Evolutionary conservation across 92 coral and sea anemone genomes (phyloP).

Genomic region (Heteractis magnifica): DNA sequence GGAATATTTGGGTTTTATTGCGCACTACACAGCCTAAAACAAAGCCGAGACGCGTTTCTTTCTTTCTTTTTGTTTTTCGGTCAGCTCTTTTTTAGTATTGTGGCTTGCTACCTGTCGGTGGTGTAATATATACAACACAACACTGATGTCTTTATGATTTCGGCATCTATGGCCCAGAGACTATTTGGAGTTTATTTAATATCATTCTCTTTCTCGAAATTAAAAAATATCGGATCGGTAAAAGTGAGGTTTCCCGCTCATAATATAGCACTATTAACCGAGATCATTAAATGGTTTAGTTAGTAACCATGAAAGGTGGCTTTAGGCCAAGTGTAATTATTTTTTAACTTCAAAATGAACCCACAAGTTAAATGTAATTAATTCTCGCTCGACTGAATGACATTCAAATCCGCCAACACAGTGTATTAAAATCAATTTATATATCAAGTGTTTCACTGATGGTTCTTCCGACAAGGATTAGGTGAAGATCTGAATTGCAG

Average conservation of each 20-base stretch:
- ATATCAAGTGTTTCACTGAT: neutral
- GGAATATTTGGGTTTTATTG: constrained; percentile 11
- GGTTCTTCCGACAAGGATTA: neutral
- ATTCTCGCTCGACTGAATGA: constrained; percentile 8
- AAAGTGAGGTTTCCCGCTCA: neutral
- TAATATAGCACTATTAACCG: neutral
- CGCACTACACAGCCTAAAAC: constrained; percentile 1
- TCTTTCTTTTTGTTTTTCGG: neutral
- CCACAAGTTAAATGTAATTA: constrained; percentile 4
- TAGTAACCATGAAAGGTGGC: constrained; percentile 1
- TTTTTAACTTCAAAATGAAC: neutral
- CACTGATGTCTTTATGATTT: neutral
- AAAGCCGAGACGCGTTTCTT: neutral
- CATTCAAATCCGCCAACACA: neutral
- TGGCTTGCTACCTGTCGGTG: neutral
- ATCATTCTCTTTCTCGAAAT: neutral
- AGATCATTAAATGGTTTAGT: neutral
- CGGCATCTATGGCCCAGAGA: neutral
- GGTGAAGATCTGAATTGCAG: neutral
- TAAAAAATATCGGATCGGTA: neutral
- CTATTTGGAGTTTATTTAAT: neutral
- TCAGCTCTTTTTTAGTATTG: neutral
- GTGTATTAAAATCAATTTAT: neutral
- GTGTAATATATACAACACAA: neutral
- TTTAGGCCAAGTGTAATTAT: neutral